Conservation (phyloP, 2,113 vertebrate genomes). For the Lontra canadensis region DNA sequence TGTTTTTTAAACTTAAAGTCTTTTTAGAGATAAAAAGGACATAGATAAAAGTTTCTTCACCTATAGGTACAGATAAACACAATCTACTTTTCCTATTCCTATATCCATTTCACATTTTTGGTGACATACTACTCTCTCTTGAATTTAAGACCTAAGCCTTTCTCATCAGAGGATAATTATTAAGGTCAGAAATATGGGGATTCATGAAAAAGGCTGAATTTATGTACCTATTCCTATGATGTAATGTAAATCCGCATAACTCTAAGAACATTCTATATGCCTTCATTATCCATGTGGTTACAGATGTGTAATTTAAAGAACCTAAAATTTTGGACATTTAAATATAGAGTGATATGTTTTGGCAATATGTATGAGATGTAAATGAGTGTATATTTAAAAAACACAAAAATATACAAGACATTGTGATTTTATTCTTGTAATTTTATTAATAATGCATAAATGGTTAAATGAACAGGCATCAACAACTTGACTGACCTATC, state of each 20-base stretch:
- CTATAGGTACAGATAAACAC: not conserved
- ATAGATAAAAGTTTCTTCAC: not conserved
- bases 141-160: not conserved
- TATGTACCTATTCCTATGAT: conserved; percentile 7
- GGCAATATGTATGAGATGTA: not conserved
- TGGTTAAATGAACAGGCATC: conserved; percentile 48
- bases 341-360: not conserved
- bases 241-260: not conserved
- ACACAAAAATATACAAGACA: conserved; percentile 64
- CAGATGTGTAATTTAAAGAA: not conserved
- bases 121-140: not conserved
- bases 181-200: not conserved
- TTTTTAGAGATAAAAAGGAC: not conserved
- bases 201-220: not conserved
- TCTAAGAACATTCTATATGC: not conserved
- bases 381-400: conserved; percentile 46
- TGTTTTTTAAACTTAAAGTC: not conserved
- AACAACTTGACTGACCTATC: conserved; percentile 54
- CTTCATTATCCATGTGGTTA: not conserved
- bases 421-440: conserved; percentile 53
- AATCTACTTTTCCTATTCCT: not conserved
- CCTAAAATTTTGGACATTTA: not conserved
- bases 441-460: conserved; percentile 75
- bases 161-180: not conserved
- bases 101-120: not conserved